Base-by-base conservation (phyloP, 2,113 vertebrate species). In the Herpetotheres cachinnans region DNA sequence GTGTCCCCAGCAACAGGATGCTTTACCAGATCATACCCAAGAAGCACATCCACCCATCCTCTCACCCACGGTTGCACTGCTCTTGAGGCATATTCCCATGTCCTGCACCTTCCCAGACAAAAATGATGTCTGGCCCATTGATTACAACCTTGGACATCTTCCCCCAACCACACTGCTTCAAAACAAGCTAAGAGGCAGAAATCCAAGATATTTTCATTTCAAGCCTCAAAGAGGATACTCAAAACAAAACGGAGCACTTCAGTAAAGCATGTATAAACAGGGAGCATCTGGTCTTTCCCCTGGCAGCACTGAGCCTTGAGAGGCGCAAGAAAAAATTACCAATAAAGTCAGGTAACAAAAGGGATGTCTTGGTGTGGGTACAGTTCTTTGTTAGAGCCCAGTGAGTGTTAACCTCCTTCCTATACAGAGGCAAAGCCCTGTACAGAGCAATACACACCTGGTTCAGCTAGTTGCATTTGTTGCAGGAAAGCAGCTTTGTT, bases 221-320 rank as follows among this genome's bases (percentile, higher is more conserved):
- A 22, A 32, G 25, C 81, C 94, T 96, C 93, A 91, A 93, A 96
- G 65, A 70, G 24, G 69, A 69, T 32, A 14, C 36, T 86, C 47
- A 25, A 84, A 92, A 73, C 78, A 82, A 90, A 89, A 91, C 30
- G 56, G 56, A 95, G 69, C 67, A 24, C 47, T 82, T 52, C 20
- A 69, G 34, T 9, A 86, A 76, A 84, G 25, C 27, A 2, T 34
- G 56, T 56, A 56, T 30, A 79, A 94, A 89, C 91, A 87, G 65
- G 36, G 77, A 95, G 40, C 81, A 96, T 52, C 76, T 95, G 89
- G 13, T 40, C 73, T 67, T 92, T 63, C 65, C 73, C 66, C 56
- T 55, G 42, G 40, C 55, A 94, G 52, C 50, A 5, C 1, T 1
- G 30, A 93, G 58, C 80, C 73, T 63, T 16, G 10, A 77, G 49